phyloP scores from a whole-genome alignment of 2,797 vertebrate genomes.

The Cyprinodon diabolis region DNA sequence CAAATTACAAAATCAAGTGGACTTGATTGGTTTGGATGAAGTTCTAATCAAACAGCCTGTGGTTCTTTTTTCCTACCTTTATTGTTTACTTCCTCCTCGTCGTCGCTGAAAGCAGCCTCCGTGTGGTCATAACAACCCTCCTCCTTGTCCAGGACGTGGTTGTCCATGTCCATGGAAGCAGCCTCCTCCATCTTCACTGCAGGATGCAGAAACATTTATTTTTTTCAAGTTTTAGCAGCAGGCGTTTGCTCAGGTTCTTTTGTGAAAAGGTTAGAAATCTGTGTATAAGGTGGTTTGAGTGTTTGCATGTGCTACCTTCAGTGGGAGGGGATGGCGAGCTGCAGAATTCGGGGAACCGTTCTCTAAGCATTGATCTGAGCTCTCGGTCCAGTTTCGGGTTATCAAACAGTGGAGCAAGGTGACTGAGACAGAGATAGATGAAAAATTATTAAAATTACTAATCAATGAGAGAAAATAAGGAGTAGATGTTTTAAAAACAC shows the following conservation, averaged over 20 bases:
- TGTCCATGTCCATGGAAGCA: slow-evolving; percentile 91
- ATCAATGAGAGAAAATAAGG: not conserved
- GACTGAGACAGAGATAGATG: slow-evolving; percentile 71
- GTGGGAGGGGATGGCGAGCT: slow-evolving; percentile 91
- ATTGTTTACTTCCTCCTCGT: slow-evolving; percentile 91
- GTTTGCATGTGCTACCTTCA: slow-evolving; percentile 81
- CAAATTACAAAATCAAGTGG: not conserved
- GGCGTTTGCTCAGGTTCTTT: not conserved
- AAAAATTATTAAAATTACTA: slow-evolving; percentile 2
- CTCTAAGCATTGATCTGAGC: slow-evolving; percentile 93
- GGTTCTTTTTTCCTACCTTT: slow-evolving; percentile 79
- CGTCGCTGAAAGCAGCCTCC: slow-evolving; percentile 94
- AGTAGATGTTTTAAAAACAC: not conserved
- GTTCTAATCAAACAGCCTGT: not conserved
- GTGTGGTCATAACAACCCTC: slow-evolving; percentile 94
- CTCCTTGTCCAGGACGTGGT: slow-evolving; percentile 93
- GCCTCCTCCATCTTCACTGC: slow-evolving; percentile 94
- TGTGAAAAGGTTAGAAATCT: not conserved
- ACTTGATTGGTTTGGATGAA: not conserved
- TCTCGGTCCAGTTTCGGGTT: slow-evolving; percentile 97
- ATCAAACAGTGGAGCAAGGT: slow-evolving; percentile 94
- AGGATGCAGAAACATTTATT: slow-evolving; percentile 7
- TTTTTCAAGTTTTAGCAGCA: not conserved
- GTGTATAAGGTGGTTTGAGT: not conserved
- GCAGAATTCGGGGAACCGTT: slow-evolving; percentile 97